These are phyloP conservation scores for Urophycis tenuis DNA, from an alignment of 2,797 vertebrate species.

Conservation along the genomic window DNA sequence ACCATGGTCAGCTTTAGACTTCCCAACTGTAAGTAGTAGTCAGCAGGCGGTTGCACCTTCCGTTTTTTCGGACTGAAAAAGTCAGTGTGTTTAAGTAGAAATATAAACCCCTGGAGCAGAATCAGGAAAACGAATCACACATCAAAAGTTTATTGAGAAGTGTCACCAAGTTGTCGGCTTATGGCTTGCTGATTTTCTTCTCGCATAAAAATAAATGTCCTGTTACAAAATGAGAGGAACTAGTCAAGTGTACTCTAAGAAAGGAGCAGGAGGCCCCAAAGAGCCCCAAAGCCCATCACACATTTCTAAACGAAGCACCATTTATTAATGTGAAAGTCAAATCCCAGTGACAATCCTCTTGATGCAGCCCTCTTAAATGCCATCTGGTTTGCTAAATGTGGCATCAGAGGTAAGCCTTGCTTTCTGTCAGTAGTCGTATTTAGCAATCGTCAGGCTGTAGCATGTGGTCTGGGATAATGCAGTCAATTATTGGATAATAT, in stretches of 20 bases:
- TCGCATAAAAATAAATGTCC: background rate
- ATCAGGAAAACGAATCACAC: background rate
- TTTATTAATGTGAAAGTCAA: background rate
- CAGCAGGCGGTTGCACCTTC: background rate
- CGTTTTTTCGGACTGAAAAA: background rate
- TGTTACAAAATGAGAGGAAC: background rate
- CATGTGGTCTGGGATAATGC: background rate
- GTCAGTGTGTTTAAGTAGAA: background rate
- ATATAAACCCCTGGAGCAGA: background rate
- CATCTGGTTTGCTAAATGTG: background rate
- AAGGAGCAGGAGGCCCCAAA: background rate
- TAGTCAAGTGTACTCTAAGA: background rate
- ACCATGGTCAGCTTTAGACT: background rate
- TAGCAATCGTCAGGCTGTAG: background rate
- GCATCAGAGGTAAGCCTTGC: background rate
- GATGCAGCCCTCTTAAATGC: background rate
- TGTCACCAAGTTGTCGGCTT: background rate
- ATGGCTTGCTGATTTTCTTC: background rate
- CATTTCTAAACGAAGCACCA: background rate
- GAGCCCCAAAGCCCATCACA: background rate
- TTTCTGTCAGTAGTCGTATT: background rate
- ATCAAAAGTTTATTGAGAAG: background rate
- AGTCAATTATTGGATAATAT: no score
- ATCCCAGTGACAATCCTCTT: background rate
- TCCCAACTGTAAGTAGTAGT: background rate